These are phyloP conservation scores for Salpingus planirostris DNA, from an alignment of 2,888 invertebrate species.

Conservation along the genomic window DNA sequence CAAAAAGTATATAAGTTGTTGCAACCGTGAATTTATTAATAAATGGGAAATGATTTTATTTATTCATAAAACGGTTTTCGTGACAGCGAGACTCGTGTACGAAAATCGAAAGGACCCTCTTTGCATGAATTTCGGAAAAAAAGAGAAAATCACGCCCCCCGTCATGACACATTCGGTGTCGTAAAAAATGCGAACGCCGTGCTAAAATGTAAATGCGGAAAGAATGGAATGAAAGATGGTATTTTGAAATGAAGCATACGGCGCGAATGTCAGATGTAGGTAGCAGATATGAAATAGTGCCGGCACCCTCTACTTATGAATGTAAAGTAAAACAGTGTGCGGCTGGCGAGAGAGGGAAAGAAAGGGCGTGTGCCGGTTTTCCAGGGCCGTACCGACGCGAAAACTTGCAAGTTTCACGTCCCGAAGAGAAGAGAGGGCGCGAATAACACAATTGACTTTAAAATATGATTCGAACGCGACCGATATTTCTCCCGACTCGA, in stretches of 20 bases:
- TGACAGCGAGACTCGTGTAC: no score
- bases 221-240: slow-evolving; percentile 41
- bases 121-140: no score
- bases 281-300: slow-evolving; percentile 39
- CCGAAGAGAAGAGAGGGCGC: no score
- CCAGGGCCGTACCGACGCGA: slow-evolving; percentile 8
- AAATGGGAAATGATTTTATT: no score
- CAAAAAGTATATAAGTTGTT: no score
- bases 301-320: slow-evolving; percentile 36
- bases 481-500: slow-evolving; percentile 25
- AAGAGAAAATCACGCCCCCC: no score
- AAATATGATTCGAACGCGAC: slow-evolving; percentile 37
- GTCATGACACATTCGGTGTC: slow-evolving; percentile 20
- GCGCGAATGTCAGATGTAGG: slow-evolving; percentile 38
- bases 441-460: slow-evolving; percentile 37
- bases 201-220: slow-evolving; percentile 38
- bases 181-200: slow-evolving; percentile 23
- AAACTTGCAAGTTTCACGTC: no score
- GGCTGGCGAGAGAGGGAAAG: no score
- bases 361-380: no score
- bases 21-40: no score
- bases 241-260: slow-evolving; percentile 39
- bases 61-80: no score
- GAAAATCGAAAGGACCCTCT: no score
- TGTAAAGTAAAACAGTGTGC: slow-evolving; percentile 37